phyloP scores from a whole-genome alignment of 2,113 vertebrate species.

The Eretmochelys imbricata region DNA sequence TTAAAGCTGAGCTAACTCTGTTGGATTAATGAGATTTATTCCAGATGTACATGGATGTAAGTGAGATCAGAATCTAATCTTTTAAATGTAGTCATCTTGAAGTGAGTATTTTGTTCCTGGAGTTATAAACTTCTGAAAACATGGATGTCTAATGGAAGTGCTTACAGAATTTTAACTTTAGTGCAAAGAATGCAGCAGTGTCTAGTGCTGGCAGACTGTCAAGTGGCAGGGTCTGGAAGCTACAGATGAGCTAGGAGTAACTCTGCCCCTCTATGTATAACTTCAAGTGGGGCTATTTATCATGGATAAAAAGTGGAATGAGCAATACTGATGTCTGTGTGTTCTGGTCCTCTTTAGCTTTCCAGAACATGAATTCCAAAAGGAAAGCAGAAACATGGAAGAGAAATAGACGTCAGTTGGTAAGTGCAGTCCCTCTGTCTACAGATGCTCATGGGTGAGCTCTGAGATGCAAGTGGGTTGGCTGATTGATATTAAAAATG shows the following conservation, averaged over 20 bases:
- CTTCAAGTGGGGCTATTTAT: background rate
- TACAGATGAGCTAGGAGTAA: background rate
- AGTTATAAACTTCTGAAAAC: background rate
- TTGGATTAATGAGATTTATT: background rate
- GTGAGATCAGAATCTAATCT: background rate
- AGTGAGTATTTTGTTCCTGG: background rate
- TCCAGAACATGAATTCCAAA: conserved; percentile 99
- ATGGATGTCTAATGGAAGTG: background rate
- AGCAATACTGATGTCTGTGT: background rate
- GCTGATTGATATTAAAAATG: background rate
- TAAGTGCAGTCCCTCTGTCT: conserved; percentile 71
- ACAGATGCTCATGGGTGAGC: background rate
- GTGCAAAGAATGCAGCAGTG: background rate
- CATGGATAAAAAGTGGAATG: background rate
- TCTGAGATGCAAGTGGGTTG: rapidly evolving
- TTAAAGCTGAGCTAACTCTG: background rate
- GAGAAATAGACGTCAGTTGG: conserved; percentile 94
- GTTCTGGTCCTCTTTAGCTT: conserved; percentile 80
- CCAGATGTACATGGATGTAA: background rate
- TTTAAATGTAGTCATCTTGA: background rate
- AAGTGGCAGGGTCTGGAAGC: background rate
- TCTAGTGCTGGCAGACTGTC: background rate
- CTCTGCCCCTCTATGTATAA: background rate
- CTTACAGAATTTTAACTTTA: rapidly evolving
- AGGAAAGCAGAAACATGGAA: conserved; percentile 99